These are phyloP conservation scores for Alces alces DNA, from an alignment of 2,113 vertebrate genomes.

Conservation along the genomic window DNA sequence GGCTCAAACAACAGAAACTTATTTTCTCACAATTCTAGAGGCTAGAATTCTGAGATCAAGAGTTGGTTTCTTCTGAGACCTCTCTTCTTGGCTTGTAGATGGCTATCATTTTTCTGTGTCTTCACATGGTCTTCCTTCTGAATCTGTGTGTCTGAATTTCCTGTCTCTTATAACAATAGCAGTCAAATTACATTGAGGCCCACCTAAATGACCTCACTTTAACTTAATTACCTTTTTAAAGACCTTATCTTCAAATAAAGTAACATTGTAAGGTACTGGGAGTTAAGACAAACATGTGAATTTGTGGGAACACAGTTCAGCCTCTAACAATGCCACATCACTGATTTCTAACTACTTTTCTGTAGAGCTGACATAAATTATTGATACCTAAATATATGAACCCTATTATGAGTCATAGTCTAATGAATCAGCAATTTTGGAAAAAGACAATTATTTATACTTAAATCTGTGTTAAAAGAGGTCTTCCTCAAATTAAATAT, in stretches of 20 bases:
- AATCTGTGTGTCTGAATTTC: neutral
- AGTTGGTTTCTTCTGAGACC: neutral
- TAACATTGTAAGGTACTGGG: neutral
- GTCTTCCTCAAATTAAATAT: slow-evolving; percentile 6
- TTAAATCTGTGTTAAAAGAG: neutral
- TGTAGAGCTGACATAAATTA: neutral
- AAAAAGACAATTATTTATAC: neutral
- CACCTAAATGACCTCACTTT: neutral
- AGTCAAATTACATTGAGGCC: neutral
- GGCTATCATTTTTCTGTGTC: neutral
- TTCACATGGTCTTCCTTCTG: neutral
- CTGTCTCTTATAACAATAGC: neutral
- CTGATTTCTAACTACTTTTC: neutral
- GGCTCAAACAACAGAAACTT: neutral
- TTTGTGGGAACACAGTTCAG: neutral
- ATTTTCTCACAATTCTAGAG: neutral
- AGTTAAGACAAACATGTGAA: neutral
- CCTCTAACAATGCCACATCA: neutral
- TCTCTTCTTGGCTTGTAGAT: neutral
- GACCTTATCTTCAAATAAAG: neutral
- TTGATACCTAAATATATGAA: neutral
- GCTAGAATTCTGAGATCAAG: neutral
- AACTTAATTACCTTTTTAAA: slow-evolving; percentile 4
- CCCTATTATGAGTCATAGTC: neutral
- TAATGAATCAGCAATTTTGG: neutral